Percentiles rank a stretch among this genome's conserved stretches.
phyloP scores from a whole-genome alignment of 2,888 invertebrate genomes.

The Drosophila anomalata region DNA sequence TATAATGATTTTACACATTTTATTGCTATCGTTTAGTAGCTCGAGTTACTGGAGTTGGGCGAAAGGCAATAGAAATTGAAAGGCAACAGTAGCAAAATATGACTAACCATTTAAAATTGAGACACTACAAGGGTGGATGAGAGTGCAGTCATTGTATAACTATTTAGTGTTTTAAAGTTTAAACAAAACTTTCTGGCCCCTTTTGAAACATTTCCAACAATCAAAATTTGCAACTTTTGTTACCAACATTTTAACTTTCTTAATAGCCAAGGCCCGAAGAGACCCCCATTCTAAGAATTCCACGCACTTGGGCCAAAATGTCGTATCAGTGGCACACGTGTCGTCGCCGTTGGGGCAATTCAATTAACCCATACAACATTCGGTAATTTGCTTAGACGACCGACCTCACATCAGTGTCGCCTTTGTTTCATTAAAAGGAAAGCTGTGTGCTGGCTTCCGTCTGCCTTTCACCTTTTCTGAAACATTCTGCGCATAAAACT shows the following conservation, averaged over 20 bases:
- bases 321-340: constrained; percentile 58
- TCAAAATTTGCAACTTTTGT: neutral
- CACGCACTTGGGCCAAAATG: constrained; percentile 19
- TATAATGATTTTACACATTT: constrained; percentile 38
- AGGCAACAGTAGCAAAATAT: neutral
- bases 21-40: constrained; percentile 15
- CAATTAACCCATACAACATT: constrained; percentile 66
- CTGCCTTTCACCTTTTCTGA: constrained; percentile 44
- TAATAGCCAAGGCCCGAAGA: constrained; percentile 6
- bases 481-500: constrained; percentile 61
- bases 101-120: neutral
- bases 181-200: neutral
- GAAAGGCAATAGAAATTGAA: neutral
- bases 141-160: neutral
- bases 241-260: constrained; percentile 10
- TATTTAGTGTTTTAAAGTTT: neutral
- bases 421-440: neutral
- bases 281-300: constrained; percentile 2
- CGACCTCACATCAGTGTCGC: constrained; percentile 4
- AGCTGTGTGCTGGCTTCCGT: neutral
- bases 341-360: constrained; percentile 52
- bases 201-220: neutral
- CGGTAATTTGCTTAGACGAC: constrained; percentile 63
- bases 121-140: neutral
- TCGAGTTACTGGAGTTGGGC: neutral